These are phyloP conservation scores for Hemibagrus wyckioides DNA, from an alignment of 2,113 vertebrate species.

Conservation along the genomic window DNA sequence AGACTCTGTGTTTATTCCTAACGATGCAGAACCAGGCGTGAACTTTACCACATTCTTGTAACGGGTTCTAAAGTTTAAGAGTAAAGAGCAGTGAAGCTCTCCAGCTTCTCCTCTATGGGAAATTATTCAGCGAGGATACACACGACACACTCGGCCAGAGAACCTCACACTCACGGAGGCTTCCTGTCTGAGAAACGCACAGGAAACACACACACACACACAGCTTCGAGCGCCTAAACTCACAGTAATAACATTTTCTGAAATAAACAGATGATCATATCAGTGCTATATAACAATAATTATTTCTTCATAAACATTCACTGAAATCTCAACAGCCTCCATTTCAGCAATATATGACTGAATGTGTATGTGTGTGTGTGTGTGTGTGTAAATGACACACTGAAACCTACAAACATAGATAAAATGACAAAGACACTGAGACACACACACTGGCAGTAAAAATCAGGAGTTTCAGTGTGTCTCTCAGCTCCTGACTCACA, in stretches of 20 bases:
- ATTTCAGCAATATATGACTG: not conserved
- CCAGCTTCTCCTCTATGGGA: slow-evolving; percentile 35
- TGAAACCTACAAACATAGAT: not conserved
- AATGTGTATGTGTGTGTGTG: not conserved
- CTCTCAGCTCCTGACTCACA: not conserved
- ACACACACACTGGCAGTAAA: not conserved
- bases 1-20: not conserved
- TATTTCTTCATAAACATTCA: not conserved
- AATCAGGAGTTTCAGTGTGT: not conserved
- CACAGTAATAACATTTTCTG: not conserved
- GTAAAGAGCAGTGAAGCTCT: slow-evolving; percentile 19
- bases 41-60: not conserved
- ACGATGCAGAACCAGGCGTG: not conserved
- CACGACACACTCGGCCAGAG: slow-evolving; percentile 56
- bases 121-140: slow-evolving; percentile 58
- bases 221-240: not conserved
- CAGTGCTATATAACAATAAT: not conserved
- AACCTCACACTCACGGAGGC: slow-evolving; percentile 64
- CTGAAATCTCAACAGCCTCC: not conserved
- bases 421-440: not conserved
- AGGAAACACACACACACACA: slow-evolving; percentile 70
- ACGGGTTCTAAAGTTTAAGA: not conserved
- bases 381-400: not conserved
- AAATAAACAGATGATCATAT: not conserved
- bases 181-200: slow-evolving; percentile 70